Evolutionary conservation across 2,113 vertebrate genomes (phyloP).

Genomic region (Pavo muticus): DNA sequence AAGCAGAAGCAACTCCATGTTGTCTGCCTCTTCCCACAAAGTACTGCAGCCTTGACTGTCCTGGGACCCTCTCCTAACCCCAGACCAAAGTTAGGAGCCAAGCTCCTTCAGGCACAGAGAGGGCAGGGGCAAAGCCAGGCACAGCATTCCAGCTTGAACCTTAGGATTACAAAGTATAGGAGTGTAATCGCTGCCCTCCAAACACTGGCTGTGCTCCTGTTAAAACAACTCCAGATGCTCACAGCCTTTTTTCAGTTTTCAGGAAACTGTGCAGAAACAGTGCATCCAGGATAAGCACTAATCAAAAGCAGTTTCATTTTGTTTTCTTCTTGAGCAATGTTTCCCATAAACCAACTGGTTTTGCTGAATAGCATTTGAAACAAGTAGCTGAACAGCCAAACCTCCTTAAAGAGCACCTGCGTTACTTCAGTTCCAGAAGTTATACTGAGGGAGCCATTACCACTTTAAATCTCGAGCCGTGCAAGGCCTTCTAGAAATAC

Average conservation of each 20-base stretch:
- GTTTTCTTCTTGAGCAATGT: not conserved
- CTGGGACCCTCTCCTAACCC: not conserved
- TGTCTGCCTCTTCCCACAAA: not conserved
- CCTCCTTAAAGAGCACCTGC: too few species aligned
- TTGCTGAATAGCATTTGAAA: not conserved
- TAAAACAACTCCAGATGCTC: not conserved
- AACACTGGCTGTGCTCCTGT: not conserved
- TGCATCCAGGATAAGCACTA: not conserved
- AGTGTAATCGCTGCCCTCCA: not conserved
- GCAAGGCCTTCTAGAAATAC: not conserved
- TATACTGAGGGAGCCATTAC: fast-evolving
- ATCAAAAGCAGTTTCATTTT: not conserved
- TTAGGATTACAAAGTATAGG: fast-evolving
- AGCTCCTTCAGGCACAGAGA: not conserved
- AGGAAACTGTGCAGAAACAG: not conserved
- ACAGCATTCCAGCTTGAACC: not conserved
- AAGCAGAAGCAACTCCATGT: not conserved
- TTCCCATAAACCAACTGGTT: not conserved
- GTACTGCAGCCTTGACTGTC: not conserved
- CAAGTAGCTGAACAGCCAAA: not conserved
- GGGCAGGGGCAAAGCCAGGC: not conserved
- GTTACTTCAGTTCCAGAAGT: not conserved
- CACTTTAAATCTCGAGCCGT: not conserved
- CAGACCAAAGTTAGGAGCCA: not conserved
- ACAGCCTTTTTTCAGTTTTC: not conserved